Evolutionary conservation across 1,140 invertebrate genomes (phyloP).

Genomic region (Polypedilum vanderplanki): DNA sequence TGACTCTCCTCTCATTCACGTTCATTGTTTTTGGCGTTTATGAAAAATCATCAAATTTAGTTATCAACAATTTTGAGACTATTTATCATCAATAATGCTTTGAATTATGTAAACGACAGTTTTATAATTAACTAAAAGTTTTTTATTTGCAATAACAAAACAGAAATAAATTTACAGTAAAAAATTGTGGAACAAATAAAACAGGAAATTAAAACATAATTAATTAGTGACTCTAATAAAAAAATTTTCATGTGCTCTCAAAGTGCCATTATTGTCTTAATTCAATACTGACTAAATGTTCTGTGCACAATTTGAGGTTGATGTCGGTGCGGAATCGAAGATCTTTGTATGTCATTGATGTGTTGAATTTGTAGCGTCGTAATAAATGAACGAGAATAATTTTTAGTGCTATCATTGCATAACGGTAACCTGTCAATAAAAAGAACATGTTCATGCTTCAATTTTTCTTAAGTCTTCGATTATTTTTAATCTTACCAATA

Average conservation of each 20-base stretch:
- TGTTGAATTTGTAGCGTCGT: conserved; percentile 38
- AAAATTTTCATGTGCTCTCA: background rate
- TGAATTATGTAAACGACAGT: too few species aligned
- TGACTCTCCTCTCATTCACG: too few species aligned
- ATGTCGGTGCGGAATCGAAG: background rate
- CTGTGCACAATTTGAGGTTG: conserved; percentile 19
- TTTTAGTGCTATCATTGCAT: conserved; percentile 45
- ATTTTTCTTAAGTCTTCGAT: background rate
- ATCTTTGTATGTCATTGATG: conserved; percentile 26
- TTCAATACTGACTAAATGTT: conserved; percentile 1
- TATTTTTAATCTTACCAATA: conserved; percentile 41
- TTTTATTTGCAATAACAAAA: background rate
- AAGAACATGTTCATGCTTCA: background rate
- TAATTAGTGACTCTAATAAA: background rate
- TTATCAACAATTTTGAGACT: too few species aligned
- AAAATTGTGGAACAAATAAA: background rate
- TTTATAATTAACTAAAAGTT: too few species aligned
- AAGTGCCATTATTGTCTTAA: background rate
- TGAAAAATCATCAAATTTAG: too few species aligned
- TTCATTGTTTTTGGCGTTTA: too few species aligned
- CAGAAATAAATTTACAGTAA: background rate
- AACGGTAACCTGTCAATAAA: conserved; percentile 42
- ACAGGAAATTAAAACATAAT: background rate
- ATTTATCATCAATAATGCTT: too few species aligned
- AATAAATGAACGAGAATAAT: background rate